Conservation (phyloP, 1,140 invertebrate species). For the Calephelis nemesis region DNA sequence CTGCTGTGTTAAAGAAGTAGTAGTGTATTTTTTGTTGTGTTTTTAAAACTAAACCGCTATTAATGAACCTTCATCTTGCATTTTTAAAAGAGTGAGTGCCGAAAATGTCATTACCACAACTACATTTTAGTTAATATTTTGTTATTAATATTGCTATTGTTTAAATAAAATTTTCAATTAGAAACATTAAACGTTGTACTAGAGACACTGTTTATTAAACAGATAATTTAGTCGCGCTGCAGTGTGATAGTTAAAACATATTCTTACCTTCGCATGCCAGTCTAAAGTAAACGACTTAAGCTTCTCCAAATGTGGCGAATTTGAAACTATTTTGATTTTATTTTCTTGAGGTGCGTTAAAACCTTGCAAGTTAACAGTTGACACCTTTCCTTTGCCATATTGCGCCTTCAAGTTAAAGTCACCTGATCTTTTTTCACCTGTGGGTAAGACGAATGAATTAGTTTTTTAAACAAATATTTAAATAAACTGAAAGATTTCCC, state of each 20-base stretch:
- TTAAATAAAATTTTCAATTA: no score
- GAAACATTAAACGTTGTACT: no score
- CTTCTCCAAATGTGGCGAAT: slow-evolving; percentile 78
- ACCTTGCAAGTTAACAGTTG: slow-evolving; percentile 61
- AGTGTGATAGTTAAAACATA: not conserved
- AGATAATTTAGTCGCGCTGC: no score
- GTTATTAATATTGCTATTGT: no score
- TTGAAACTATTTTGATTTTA: slow-evolving; percentile 57
- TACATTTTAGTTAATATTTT: no score
- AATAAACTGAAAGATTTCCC: not conserved
- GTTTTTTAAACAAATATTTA: not conserved
- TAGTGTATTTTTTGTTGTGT: no score
- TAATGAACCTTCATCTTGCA: no score
- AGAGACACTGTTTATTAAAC: no score
- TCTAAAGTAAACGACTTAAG: slow-evolving; percentile 79
- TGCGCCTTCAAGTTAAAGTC: slow-evolving; percentile 67
- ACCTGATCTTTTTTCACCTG: slow-evolving; percentile 50
- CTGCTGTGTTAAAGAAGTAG: no score
- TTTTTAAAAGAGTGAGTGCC: no score
- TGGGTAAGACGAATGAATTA: slow-evolving; percentile 13
- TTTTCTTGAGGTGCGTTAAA: slow-evolving; percentile 62
- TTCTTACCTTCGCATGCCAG: slow-evolving; percentile 77
- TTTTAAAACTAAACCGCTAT: no score
- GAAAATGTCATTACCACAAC: no score
- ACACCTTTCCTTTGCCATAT: slow-evolving; percentile 79